Evolutionary conservation across 92 coral and sea anemone species (phyloP).

Genomic region (Siderastrea siderea): DNA sequence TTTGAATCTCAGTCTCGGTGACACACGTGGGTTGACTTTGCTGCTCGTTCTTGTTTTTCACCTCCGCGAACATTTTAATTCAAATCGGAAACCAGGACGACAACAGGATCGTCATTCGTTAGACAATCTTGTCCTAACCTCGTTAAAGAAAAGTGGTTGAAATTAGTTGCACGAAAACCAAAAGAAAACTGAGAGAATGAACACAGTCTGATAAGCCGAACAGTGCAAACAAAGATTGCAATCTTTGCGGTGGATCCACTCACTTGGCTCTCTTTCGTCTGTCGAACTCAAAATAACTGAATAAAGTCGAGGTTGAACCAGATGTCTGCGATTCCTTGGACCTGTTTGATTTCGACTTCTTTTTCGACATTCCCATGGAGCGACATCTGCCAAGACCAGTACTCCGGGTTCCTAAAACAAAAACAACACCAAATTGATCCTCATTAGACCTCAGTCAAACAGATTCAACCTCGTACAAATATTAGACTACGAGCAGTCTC

Average conservation of each 20-base stretch:
- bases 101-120: too few species aligned
- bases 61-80: too few species aligned
- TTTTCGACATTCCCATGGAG: conserved; percentile 74
- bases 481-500: too few species aligned
- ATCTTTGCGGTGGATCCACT: background rate
- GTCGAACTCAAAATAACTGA: conserved; percentile 73
- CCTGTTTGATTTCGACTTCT: conserved; percentile 32
- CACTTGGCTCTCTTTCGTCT: conserved; percentile 69
- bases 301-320: conserved; percentile 31
- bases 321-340: conserved; percentile 1
- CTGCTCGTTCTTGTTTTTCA: too few species aligned
- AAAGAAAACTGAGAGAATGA: background rate
- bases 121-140: background rate
- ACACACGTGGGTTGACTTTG: too few species aligned
- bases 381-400: conserved; percentile 85
- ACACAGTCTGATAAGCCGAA: too few species aligned
- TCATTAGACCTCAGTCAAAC: too few species aligned
- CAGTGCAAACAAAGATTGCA: too few species aligned
- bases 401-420: conserved; percentile 9
- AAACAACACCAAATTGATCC: background rate
- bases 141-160: background rate
- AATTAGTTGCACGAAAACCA: background rate
- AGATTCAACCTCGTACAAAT: too few species aligned
- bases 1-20: too few species aligned
- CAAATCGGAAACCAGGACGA: too few species aligned